These are phyloP conservation scores for Morbakka virulenta DNA, from an alignment of 30 jellyfish, hydroid and myxozoan species.

Conservation along the genomic window DNA sequence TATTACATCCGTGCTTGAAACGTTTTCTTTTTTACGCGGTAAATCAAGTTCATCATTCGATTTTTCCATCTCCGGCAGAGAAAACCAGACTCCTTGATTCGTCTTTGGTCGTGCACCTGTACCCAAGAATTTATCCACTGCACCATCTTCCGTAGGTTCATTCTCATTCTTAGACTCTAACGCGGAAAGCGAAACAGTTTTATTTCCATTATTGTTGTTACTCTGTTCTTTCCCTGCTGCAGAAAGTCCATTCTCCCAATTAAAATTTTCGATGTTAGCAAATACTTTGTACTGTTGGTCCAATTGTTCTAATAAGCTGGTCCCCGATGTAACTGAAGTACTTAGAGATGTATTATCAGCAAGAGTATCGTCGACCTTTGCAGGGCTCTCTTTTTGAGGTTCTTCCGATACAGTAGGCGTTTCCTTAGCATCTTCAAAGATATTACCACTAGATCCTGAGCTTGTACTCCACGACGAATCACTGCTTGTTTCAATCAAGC, in stretches of 20 bases:
- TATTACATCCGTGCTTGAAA: slow-evolving; percentile 14
- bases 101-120: slow-evolving; percentile 65
- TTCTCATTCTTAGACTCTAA: slow-evolving; percentile 39
- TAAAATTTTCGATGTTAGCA: slow-evolving; percentile 5
- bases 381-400: not conserved
- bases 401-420: not conserved
- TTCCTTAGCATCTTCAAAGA: not conserved
- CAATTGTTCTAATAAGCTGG: not conserved
- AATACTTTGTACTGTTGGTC: not conserved
- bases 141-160: slow-evolving; percentile 7
- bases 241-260: slow-evolving; percentile 14
- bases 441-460: not conserved
- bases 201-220: slow-evolving; percentile 54
- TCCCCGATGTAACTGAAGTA: not conserved
- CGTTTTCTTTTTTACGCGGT: not conserved
- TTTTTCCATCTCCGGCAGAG: slow-evolving; percentile 90
- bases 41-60: slow-evolving; percentile 4
- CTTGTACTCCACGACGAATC: slow-evolving; percentile 63
- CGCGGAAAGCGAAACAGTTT: slow-evolving; percentile 85
- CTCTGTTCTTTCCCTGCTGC: slow-evolving; percentile 4
- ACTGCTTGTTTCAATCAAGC: slow-evolving; percentile 54
- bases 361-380: not conserved
- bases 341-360: not conserved
- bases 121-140: not conserved
- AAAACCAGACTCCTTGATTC: slow-evolving; percentile 82